Evolutionary conservation across 2,797 vertebrate species (phyloP).

Genomic region (Acanthurus tractus): DNA sequence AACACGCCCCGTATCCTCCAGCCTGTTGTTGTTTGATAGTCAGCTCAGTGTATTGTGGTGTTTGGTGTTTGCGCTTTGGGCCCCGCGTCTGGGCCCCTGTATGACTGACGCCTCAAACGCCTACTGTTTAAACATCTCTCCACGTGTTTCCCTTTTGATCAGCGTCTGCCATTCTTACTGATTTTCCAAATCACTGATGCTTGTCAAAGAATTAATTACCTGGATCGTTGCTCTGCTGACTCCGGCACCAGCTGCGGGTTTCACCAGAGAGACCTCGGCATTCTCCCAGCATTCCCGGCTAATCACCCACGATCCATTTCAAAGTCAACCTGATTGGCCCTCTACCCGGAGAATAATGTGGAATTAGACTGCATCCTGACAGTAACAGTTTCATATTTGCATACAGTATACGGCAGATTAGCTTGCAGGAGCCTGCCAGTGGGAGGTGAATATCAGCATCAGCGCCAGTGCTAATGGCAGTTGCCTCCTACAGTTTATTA

Average conservation of each 20-base stretch:
- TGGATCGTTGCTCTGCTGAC: constrained; percentile 85
- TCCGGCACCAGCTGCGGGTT: constrained; percentile 81
- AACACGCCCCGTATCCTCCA: constrained; percentile 36
- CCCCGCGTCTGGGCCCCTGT: constrained; percentile 43
- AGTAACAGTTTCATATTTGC: constrained; percentile 85
- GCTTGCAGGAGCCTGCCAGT: constrained; percentile 63
- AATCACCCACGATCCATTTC: constrained; percentile 89
- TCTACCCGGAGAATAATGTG: constrained; percentile 82
- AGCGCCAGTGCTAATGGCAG: constrained; percentile 75
- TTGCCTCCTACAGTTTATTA: constrained; percentile 84
- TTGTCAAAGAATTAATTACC: constrained; percentile 90
- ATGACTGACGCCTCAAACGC: constrained; percentile 76
- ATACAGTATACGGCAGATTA: constrained; percentile 83
- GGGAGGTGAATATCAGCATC: constrained; percentile 78
- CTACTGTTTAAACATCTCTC: constrained; percentile 85
- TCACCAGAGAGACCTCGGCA: constrained; percentile 78
- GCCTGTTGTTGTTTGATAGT: constrained; percentile 65
- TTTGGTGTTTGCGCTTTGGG: constrained; percentile 64
- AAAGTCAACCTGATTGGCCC: constrained; percentile 88
- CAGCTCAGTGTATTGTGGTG: constrained; percentile 61
- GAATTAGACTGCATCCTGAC: constrained; percentile 84
- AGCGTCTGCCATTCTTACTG: constrained; percentile 86
- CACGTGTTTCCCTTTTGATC: constrained; percentile 87
- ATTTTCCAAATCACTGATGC: constrained; percentile 90
- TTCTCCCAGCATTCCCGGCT: constrained; percentile 82